A percentile compares a stretch with the other conserved stretches of the same genome.
These are phyloP conservation scores for Caerostris darwini DNA, from an alignment of 1,140 invertebrate species.

Conservation along the genomic window DNA sequence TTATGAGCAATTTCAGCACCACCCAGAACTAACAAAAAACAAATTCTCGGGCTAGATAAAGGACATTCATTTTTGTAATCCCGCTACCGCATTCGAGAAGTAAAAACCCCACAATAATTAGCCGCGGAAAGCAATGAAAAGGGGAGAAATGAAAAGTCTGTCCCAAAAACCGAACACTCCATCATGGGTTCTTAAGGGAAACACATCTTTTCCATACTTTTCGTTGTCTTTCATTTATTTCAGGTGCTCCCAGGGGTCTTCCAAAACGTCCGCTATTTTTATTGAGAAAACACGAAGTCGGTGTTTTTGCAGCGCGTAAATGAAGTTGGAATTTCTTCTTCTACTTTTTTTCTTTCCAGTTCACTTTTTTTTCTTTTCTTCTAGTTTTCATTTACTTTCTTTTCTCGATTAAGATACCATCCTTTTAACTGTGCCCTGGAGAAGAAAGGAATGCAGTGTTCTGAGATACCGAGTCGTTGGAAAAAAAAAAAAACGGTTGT, in stretches of 20 bases:
- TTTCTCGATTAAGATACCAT: conserved; percentile 60
- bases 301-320: conserved; percentile 50
- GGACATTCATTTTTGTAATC: conserved; percentile 14
- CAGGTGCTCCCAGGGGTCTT: conserved; percentile 28
- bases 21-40: not conserved
- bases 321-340: conserved; percentile 53
- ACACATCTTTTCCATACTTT: conserved; percentile 56
- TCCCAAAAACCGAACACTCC: not conserved
- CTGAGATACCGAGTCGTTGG: not conserved
- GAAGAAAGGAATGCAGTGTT: not conserved
- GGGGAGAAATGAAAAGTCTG: not conserved
- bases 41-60: not conserved
- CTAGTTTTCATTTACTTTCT: not conserved
- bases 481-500: not conserved
- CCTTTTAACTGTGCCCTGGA: conserved; percentile 45
- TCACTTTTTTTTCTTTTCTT: too few species aligned
- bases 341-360: too few species aligned
- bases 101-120: conserved; percentile 28
- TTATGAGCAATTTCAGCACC: not conserved
- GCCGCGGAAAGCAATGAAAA: not conserved
- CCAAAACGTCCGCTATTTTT: not conserved
- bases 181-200: conserved; percentile 25
- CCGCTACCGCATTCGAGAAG: not conserved
- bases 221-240: conserved; percentile 59
- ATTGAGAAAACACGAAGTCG: not conserved